Evolutionary conservation across 2,888 invertebrate species (phyloP), one percentile per base, ranked within the genome.

Genomic region (Magallana nippona): DNA sequence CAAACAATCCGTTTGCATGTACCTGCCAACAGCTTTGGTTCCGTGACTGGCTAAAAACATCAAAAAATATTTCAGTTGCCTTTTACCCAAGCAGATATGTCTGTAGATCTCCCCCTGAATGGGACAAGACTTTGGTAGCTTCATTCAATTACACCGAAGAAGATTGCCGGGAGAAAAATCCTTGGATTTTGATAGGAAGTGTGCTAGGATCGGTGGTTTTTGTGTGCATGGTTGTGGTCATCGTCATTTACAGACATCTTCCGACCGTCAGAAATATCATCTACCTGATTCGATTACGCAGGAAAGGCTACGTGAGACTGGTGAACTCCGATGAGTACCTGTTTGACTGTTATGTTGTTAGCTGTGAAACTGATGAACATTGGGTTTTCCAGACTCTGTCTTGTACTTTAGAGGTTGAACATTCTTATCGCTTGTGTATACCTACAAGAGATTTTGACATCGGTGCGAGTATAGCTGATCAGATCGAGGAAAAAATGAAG

Each of bases 11-110:
- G 13, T 83, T 60, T 19, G 71, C 80, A 19, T 83, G 83, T 58
- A 22, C 81, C 8, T 83, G 83, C 19, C 57, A 71, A 57, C 77
- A 63, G n/a, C 71, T 57, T 15, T 83, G 83, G 83, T 83, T 83
- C 55, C 32, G 80, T 2, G 81, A 81, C 56, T 77, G 62, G 57
- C 13, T 77, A 22, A 71, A 57, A 78, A 10, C 32, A 15, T 19
- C 81, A 2, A 71, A 71, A 27, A 81, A 80, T 15, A 2, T 83
- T 17, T 60, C 57, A 10, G 15, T 32, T 19, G 32, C 19, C 10
- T 22, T 77, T 22, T 83, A 71, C 71, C 83, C 83, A 1, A 11
- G 19, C 10, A 27, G 17, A 17, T 83, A 83, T 58, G 1, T 58
- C 10, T 83, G 83, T 44, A 32, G 13, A 8, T 83, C 80, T n/a